Percentiles rank a stretch among this genome's conserved stretches.
Conservation (phyloP, 2,888 invertebrate genomes). For the Gerris lacustris region DNA sequence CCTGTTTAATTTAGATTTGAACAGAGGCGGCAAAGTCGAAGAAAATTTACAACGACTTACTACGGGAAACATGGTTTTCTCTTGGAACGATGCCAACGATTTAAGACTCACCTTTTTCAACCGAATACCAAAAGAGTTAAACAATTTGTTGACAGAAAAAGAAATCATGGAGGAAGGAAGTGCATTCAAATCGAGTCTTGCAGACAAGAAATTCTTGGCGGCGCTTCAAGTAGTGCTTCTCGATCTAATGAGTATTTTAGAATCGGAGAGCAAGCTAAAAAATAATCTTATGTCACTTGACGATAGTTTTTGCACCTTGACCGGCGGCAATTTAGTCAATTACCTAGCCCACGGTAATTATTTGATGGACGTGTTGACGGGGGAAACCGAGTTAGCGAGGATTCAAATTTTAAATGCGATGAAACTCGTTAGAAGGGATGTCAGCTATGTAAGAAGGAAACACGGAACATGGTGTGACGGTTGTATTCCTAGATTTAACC, state of each 20-base stretch:
- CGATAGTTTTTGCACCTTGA: neutral
- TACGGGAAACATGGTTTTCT: too few species aligned
- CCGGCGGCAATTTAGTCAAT: neutral
- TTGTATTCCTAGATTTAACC: neutral
- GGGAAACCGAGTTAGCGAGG: neutral
- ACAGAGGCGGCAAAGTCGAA: too few species aligned
- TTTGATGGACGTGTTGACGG: neutral
- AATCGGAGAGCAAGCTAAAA: neutral
- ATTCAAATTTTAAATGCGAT: neutral
- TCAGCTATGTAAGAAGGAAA: neutral
- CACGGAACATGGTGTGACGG: neutral
- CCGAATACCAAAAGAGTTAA: too few species aligned
- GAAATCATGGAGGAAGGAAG: too few species aligned
- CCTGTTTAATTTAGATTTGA: too few species aligned
- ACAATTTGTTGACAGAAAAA: too few species aligned
- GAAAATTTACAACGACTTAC: too few species aligned
- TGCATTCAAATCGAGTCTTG: neutral
- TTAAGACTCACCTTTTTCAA: too few species aligned
- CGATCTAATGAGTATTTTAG: neutral
- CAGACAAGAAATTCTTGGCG: neutral
- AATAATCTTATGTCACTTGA: neutral
- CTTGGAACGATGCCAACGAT: too few species aligned
- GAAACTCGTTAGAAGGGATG: neutral
- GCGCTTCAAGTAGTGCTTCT: neutral
- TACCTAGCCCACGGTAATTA: neutral